These are phyloP conservation scores for Drosophila guanche DNA, from an alignment of 1,140 invertebrate genomes.

Conservation along the genomic window DNA sequence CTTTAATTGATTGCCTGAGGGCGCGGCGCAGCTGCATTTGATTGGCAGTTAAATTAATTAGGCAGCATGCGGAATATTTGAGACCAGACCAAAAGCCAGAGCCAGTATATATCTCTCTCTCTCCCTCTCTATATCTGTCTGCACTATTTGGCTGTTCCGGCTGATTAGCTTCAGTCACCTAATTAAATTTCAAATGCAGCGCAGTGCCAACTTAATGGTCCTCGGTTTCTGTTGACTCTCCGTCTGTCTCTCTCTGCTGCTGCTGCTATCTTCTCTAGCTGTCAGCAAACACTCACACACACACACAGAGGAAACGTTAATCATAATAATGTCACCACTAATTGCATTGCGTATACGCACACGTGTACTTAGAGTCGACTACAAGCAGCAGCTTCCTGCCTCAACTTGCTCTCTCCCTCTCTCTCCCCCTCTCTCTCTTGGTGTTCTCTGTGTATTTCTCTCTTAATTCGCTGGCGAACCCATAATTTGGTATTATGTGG, in stretches of 20 bases:
- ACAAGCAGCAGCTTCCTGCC: slow-evolving; percentile 22
- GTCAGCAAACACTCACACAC: slow-evolving; percentile 47
- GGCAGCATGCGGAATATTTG: slow-evolving; percentile 14
- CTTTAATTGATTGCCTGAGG: slow-evolving; percentile 43
- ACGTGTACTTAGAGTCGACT: slow-evolving; percentile 61
- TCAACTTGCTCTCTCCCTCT: not conserved
- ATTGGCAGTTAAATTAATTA: slow-evolving; percentile 42
- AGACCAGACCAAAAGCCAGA: not conserved
- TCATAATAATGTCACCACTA: slow-evolving; percentile 79
- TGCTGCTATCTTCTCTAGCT: slow-evolving; percentile 19
- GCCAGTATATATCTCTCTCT: not conserved
- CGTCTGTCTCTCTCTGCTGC: not conserved
- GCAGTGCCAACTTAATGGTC: slow-evolving; percentile 56
- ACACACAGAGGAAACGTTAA: slow-evolving; percentile 55
- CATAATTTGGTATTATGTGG: slow-evolving; percentile 69
- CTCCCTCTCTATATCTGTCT: not conserved
- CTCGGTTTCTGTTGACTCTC: slow-evolving; percentile 1
- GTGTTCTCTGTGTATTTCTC: slow-evolving; percentile 1
- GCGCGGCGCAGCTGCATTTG: slow-evolving; percentile 10
- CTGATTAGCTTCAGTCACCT: slow-evolving; percentile 55
- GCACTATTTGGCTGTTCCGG: slow-evolving; percentile 7
- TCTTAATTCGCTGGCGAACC: slow-evolving; percentile 33
- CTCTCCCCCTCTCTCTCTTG: not conserved
- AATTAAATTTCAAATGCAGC: slow-evolving; percentile 73
- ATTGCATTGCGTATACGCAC: slow-evolving; percentile 79